Percentiles rank a stretch among this genome's conserved stretches.
phyloP scores from a whole-genome alignment of 2,797 vertebrate genomes.

The Muraenolepis orangiensis region DNA sequence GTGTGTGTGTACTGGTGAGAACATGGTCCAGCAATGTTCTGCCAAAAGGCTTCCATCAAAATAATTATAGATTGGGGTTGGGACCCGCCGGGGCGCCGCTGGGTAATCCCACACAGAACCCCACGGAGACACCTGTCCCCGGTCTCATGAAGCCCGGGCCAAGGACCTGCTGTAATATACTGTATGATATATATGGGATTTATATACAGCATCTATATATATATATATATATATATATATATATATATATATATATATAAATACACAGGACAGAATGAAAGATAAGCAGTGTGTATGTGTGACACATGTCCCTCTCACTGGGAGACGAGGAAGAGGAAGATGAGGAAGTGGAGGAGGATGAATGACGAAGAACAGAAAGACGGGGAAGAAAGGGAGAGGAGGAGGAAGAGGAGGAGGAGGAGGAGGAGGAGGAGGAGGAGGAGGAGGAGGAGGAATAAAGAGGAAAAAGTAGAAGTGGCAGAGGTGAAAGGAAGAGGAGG shows the following conservation, averaged over 20 bases:
- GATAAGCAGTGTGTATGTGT: too few species aligned
- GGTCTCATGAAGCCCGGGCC: not conserved
- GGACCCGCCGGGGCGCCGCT: constrained; percentile 49
- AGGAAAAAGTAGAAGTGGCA: too few species aligned
- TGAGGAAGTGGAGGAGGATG: not conserved
- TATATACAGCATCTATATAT: not conserved
- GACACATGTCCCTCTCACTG: not conserved
- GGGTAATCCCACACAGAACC: constrained; percentile 50
- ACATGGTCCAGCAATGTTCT: constrained; percentile 9
- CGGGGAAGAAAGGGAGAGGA: too few species aligned
- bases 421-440: too few species aligned
- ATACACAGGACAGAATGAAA: too few species aligned
- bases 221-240: too few species aligned
- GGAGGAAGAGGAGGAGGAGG: too few species aligned
- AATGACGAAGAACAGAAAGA: not conserved
- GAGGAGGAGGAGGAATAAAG: too few species aligned
- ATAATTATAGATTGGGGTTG: constrained; percentile 41
- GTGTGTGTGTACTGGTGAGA: constrained; percentile 3
- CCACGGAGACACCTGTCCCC: constrained; percentile 38
- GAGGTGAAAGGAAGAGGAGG: too few species aligned
- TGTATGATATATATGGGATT: not conserved
- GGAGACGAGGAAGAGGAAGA: not conserved
- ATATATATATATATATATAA: too few species aligned
- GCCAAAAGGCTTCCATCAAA: constrained; percentile 16
- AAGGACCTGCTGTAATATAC: not conserved